Conservation (phyloP, 2,888 invertebrate genomes). For the Sussaba pulchella region DNA sequence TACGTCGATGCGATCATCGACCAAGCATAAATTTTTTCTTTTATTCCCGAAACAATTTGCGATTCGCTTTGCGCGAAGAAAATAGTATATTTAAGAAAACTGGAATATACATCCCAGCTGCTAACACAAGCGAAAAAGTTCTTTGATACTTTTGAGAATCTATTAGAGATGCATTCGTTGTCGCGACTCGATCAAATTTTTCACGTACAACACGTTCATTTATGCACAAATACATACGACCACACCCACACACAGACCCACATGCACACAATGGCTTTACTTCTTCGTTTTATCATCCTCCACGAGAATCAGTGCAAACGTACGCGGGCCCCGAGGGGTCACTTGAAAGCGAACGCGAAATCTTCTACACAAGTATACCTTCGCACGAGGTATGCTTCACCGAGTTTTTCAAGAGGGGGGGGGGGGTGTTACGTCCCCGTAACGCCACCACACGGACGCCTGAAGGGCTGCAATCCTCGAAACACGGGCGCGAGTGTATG, state of each 20-base stretch:
- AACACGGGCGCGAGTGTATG: neutral
- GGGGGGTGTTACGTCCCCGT: no score
- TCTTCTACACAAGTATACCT: neutral
- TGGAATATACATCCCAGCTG: constrained; percentile 9
- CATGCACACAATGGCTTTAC: neutral
- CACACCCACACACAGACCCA: no score
- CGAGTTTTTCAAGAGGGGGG: constrained; percentile 9
- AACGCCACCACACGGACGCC: no score
- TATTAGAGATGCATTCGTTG: constrained; percentile 58
- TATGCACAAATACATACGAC: no score
- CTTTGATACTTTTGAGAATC: constrained; percentile 16
- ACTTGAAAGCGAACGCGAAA: constrained; percentile 15
- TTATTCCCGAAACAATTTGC: no score
- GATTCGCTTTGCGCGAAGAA: no score
- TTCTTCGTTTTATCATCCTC: constrained; percentile 5
- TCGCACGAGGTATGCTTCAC: constrained; percentile 10
- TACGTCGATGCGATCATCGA: no score
- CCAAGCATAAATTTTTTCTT: no score
- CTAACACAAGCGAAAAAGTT: constrained; percentile 1
- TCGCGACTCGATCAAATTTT: constrained; percentile 51
- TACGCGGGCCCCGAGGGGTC: constrained; percentile 18
- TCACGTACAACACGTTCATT: constrained; percentile 32
- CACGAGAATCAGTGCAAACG: constrained; percentile 13
- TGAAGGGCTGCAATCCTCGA: no score
- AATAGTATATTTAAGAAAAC: no score